Percentiles rank a stretch among this genome's conserved stretches.
Evolutionary conservation across 1,140 invertebrate genomes (phyloP).

Genomic region (Eurosta solidaginis): DNA sequence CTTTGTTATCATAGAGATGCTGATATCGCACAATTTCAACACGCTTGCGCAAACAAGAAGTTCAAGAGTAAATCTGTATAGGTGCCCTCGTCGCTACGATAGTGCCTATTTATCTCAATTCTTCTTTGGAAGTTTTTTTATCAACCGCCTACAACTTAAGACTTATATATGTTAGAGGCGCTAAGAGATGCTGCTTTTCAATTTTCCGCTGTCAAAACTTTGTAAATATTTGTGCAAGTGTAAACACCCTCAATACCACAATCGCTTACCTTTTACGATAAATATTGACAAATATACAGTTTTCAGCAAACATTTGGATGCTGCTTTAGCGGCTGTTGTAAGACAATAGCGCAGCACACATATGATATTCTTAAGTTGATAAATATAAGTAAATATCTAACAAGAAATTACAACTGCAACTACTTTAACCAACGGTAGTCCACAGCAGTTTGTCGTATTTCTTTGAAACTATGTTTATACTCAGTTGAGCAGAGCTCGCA

Average conservation of each 20-base stretch:
- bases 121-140: background rate
- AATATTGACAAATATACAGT: background rate
- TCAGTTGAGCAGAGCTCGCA: no score
- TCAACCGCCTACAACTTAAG: background rate
- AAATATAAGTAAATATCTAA: background rate
- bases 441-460: background rate
- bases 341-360: background rate
- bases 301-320: background rate
- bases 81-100: background rate
- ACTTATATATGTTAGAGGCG: background rate
- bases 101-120: background rate
- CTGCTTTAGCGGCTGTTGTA: background rate
- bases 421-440: background rate
- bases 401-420: background rate
- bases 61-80: background rate
- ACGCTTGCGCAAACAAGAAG: background rate
- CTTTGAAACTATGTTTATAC: background rate
- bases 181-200: constrained; percentile 13
- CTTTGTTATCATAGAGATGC: background rate
- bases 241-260: background rate
- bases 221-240: background rate
- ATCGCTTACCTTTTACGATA: background rate
- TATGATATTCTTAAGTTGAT: background rate
- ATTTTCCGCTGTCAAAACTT: background rate
- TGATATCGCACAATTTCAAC: background rate